Evolutionary conservation across 2,797 vertebrate genomes (phyloP).

Genomic region (Urocyon cinereoargenteus): DNA sequence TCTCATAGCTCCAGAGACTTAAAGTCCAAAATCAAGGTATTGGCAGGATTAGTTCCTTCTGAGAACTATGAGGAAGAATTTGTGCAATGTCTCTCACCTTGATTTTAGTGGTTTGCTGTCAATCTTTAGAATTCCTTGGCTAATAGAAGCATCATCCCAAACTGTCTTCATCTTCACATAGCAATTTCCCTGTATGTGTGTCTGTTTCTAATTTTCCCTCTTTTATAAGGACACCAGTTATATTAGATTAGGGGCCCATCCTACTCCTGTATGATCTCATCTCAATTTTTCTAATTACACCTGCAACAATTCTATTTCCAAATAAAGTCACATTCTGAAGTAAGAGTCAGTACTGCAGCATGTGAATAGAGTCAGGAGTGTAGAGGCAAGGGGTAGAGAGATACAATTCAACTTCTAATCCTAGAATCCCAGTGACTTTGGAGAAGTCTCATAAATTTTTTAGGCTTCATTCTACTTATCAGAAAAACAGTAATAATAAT

Average conservation of each 20-base stretch:
- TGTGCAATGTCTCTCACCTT: neutral
- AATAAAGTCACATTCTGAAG: neutral
- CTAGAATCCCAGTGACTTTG: neutral
- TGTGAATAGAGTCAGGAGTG: neutral
- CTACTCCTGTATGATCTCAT: neutral
- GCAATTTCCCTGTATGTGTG: neutral
- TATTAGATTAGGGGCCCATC: neutral
- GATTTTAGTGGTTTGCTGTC: neutral
- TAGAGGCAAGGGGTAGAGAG: neutral
- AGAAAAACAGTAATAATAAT: neutral
- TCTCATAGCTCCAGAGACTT: neutral
- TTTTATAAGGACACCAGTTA: neutral
- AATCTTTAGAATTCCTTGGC: neutral
- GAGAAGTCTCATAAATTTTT: neutral
- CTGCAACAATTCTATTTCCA: neutral
- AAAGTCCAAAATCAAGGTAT: neutral
- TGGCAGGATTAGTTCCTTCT: neutral
- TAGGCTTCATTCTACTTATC: neutral
- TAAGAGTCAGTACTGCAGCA: neutral
- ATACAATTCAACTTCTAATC: neutral
- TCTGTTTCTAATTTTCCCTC: neutral
- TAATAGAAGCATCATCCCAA: neutral
- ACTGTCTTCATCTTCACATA: neutral
- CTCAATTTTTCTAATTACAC: neutral
- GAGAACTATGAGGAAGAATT: neutral